Evolutionary conservation across 2,888 invertebrate species (phyloP), one percentile per base, ranked within the genome.

Genomic region (Hetaerina titia): DNA sequence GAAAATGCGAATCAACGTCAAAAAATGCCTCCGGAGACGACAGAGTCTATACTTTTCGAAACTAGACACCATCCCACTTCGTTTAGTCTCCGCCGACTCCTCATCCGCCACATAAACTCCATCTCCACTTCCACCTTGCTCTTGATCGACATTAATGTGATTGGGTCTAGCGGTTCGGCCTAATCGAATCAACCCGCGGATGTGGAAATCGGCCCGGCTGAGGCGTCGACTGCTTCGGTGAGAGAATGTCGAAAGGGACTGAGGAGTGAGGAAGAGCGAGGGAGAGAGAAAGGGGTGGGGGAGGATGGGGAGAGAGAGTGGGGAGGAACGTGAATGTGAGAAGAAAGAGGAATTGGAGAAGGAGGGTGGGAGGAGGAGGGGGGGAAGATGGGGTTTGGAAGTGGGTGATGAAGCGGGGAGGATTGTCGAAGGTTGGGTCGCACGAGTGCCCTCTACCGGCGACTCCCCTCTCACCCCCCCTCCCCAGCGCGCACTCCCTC

Each of bases 131-230:
- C 19, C 90, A 15, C 31, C 31, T 90, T 13, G 64, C 69, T 31
- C 92, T 69, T 92, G 92, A 92, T 92, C 69, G 92, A 92, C 92
- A 92, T 92, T 92, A 92, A 92, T 92, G 92, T 92, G 92, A 92
- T 92, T 92, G 92, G 92, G 92, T 92, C 92, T 45, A 92, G 56
- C 89, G 58, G 89, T 58, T 89, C 89, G 89, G 45, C n/a, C 69
- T 92, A 92, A 92, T 92, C 92, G 92, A 92, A 92, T 92, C 92
- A 92, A 69, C 56, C 69, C 92, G 92, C 74, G 92, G 92, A 92
- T 92, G 92, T 64, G 92, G 92, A 92, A 92, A 92, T 92, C 92
- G 92, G 64, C 92, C 81, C 31, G 31, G 81, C 11, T 22, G 64
- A 64, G 58, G n/a, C 64, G 89, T 57, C 64, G 64, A 88, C 88